Base-by-base conservation (phyloP, 2,888 invertebrate species). In the Volucella inflata region DNA sequence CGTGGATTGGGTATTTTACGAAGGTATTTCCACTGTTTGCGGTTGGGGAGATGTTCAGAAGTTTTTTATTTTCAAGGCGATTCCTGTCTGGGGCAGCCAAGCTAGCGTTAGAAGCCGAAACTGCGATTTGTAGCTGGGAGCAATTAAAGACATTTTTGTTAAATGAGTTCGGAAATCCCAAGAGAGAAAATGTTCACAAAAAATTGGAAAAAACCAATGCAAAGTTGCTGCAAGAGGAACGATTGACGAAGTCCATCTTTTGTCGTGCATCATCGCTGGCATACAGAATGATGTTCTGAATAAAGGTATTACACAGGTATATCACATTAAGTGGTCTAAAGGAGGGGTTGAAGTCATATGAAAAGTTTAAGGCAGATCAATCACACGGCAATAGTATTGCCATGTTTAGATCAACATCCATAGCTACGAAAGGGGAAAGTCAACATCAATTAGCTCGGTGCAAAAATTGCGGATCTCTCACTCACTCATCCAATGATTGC, bases 1-100 rank as follows among this genome's bases (percentile, higher is more conserved):
- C 76, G 17, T 77, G 76, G 76, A 70, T 82, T 11, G 44, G 51
- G 1, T 70, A 75, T 38, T 76, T 82, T 44, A 60, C 76, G 38
- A 59, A 21, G 50, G 70, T 65, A 48, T 68, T n/a, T n/a, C 65
- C 8, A 16, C 60, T 6, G 67, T 67, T 59, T 80, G 59, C 14
- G 36, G 38, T 21, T 84, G 75, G 79, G 59, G 53, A 64, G 84
- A 85, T 6, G 46, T 71, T 11, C 75, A 85, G 30, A 85, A 79
- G 55, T 84, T 62, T 55, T n/a, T 12, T 83, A 12, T 72, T 67
- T 44, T 48, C 53, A 14, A 53, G 72, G 40, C 60, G 72, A 70
- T 60, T 76, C 42, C 50, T 81, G 40, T 50, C 21, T 21, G 76
- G 82, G 30, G 82, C 71, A 8, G 82, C 76, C 51, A 76, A 76